Conservation (phyloP, 1,140 invertebrate genomes). For the Stegodyphus dumicola region DNA sequence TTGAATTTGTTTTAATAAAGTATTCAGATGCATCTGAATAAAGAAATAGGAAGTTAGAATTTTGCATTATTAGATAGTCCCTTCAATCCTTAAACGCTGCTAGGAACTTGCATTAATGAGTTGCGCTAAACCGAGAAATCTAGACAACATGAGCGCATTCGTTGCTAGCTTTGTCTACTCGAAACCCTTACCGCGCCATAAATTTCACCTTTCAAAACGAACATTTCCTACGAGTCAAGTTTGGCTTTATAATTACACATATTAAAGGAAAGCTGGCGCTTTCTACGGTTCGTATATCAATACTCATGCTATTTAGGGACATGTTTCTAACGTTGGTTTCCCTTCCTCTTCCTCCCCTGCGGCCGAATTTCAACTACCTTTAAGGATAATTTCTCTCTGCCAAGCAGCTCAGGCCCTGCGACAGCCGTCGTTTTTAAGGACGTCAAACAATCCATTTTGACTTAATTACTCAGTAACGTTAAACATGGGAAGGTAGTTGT, state of each 20-base stretch:
- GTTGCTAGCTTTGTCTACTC: constrained; percentile 13
- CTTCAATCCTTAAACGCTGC: constrained; percentile 22
- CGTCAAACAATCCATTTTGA: constrained; percentile 19
- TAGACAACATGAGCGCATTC: constrained; percentile 30
- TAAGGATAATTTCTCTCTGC: constrained; percentile 36
- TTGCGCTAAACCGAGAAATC: neutral
- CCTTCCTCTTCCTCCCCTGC: neutral
- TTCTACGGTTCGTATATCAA: constrained; percentile 17
- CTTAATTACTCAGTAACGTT: constrained; percentile 33
- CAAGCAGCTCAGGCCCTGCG: neutral
- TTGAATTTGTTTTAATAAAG: no score
- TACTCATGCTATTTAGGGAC: constrained; percentile 25
- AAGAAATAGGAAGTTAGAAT: no score
- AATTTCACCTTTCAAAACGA: constrained; percentile 39
- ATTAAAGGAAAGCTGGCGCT: constrained; percentile 26
- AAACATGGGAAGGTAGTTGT: neutral
- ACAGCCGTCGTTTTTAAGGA: constrained; percentile 34
- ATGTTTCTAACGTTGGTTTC: neutral
- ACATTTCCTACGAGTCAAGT: constrained; percentile 35
- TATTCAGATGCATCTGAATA: no score
- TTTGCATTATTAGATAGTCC: neutral
- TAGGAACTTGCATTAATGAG: constrained; percentile 34
- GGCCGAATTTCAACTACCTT: constrained; percentile 33
- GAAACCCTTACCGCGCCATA: constrained; percentile 1
- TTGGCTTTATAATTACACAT: constrained; percentile 51